Evolutionary conservation across 2,113 vertebrate genomes (phyloP), one percentile per base, ranked within the genome.

Genomic region (Dendrocopos noguchii): DNA sequence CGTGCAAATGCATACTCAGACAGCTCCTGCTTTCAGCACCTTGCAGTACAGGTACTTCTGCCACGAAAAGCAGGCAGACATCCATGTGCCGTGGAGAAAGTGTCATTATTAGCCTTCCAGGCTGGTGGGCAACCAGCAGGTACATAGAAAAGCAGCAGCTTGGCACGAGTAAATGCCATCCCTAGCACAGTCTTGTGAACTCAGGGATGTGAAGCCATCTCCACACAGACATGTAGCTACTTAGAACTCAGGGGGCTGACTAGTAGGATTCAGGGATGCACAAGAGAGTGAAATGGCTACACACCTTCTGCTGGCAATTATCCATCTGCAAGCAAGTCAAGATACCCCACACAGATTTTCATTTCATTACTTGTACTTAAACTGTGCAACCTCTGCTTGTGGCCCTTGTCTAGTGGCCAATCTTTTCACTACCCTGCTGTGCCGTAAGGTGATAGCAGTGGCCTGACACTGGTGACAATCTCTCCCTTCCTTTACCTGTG

Each of bases 401-500:
- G 27, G 27, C 60, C 68, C 8, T 55, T 31, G 3, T 31, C 7
- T 0, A 13, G 25, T 15, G 70, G 67, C 6, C n/a, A 55, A 67
- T 33, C 83, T 71, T 55, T 63, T 42, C 39, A n/a, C 31, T 39
- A 31, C 4, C 6, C 2, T 21, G 7, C 57, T 20, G 11, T 46
- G 22, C 34, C 29, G 12, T 36, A 59, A 11, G n/a, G 24, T 56
- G 56, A 27, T 8, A 13, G n/a, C 12, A 59, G 61, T 1, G 1
- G n/a, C 24, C 27, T 6, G 17, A 57, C 6, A 22, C 25, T 4
- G 28, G 15, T 0, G 7, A 34, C 36, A 52, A 50, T 19, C 21
- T 64, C 68, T 10, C 34, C 16, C 4, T 52, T 24, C 14, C 8
- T 88, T 31, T 77, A 99, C 99, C 99, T 36, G 97, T 98, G 93